Evolutionary conservation across 2,113 vertebrate genomes (phyloP).

Genomic region (Aldabrachelys gigantea): DNA sequence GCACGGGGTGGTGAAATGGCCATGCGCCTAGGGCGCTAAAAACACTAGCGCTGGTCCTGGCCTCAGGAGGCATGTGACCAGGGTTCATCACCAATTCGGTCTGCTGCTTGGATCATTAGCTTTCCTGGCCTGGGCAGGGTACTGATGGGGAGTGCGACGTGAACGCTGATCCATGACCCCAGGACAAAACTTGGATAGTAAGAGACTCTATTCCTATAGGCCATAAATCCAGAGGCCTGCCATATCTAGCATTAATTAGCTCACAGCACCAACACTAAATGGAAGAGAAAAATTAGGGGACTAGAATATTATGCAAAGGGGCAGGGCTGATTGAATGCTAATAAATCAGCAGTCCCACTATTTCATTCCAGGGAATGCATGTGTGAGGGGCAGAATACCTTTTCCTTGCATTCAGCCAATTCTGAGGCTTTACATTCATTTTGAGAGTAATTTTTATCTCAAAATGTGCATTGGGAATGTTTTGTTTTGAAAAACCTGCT

Average conservation of each 20-base stretch:
- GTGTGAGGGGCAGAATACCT: neutral
- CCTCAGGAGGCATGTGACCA: no score
- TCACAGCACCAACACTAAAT: constrained; percentile 27
- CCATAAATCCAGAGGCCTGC: constrained; percentile 41
- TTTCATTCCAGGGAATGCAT: neutral
- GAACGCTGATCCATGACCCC: no score
- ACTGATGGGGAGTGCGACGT: no score
- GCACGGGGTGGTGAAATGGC: no score
- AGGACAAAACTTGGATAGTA: constrained; percentile 9
- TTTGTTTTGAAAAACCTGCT: neutral
- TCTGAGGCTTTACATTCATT: constrained; percentile 2
- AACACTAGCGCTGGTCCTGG: no score
- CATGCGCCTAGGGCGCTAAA: no score
- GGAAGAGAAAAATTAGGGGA: constrained; percentile 41
- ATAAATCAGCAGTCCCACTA: neutral
- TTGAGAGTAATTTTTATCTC: neutral
- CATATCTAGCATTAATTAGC: constrained; percentile 54
- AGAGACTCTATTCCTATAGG: constrained; percentile 32
- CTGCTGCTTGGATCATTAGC: no score
- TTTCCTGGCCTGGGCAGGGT: no score
- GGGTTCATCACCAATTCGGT: no score
- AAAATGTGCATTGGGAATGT: neutral
- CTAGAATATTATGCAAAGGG: constrained; percentile 39
- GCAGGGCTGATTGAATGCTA: constrained; percentile 14
- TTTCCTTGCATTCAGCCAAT: neutral